Conservation (phyloP, 1,140 invertebrate genomes). For the Mizuhopecten yessoensis region DNA sequence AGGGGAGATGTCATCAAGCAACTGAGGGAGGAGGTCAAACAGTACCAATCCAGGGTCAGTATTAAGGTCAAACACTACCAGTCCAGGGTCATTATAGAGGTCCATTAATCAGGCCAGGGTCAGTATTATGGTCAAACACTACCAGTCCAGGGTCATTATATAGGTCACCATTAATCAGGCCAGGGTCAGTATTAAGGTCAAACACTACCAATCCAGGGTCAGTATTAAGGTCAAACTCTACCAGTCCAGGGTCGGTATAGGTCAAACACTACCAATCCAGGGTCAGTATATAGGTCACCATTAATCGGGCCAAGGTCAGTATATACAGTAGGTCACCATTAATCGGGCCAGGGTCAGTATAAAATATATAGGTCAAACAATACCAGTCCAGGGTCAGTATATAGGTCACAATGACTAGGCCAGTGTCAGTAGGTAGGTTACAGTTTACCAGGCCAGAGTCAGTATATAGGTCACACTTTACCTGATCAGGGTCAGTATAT, state of each 20-base stretch:
- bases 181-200: background rate
- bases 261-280: background rate
- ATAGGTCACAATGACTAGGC: background rate
- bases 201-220: background rate
- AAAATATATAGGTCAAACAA: background rate
- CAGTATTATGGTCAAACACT: background rate
- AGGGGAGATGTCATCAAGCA: constrained; percentile 79
- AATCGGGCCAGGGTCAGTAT: background rate
- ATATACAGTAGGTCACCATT: background rate
- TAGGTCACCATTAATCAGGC: background rate
- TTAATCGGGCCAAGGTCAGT: background rate
- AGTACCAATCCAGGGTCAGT: constrained; percentile 60
- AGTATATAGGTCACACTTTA: constrained; percentile 62
- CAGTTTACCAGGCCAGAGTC: background rate
- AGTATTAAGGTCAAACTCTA: background rate
- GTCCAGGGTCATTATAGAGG: background rate
- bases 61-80: background rate
- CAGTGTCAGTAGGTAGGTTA: background rate
- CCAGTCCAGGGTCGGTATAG: background rate
- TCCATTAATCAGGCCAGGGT: background rate
- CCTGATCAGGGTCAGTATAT: constrained; percentile 46
- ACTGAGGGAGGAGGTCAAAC: constrained; percentile 80
- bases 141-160: background rate
- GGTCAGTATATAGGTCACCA: background rate
- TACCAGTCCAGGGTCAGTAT: background rate